phyloP scores from a whole-genome alignment of 2,113 vertebrate genomes.

The Mobula birostris region DNA sequence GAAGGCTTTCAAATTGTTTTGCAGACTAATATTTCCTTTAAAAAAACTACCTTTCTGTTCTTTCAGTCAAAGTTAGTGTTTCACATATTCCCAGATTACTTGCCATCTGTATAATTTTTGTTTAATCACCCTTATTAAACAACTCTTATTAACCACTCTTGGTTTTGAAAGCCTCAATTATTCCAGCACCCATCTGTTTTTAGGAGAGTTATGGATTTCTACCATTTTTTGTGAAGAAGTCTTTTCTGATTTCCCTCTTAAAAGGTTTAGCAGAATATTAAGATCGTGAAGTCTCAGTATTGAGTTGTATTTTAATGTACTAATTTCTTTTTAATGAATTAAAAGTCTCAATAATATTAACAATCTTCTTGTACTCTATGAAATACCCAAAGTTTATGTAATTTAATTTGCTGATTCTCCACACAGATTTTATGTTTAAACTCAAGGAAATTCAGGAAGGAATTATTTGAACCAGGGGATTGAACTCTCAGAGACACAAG shows the following conservation, averaged over 20 bases:
- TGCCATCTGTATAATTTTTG: too few relatives aligned
- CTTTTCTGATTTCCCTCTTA: background rate
- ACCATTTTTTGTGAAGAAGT: background rate
- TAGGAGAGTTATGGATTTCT: background rate
- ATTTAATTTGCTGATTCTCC: background rate
- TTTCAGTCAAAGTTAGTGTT: too few relatives aligned
- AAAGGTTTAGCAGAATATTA: background rate
- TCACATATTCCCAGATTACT: too few relatives aligned
- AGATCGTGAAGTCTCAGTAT: background rate
- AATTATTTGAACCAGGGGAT: background rate
- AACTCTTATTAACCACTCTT: background rate
- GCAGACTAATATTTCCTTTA: too few relatives aligned
- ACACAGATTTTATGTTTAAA: background rate
- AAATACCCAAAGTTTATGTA: background rate
- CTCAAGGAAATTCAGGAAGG: background rate
- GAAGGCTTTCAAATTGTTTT: too few relatives aligned
- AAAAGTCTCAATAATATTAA: background rate
- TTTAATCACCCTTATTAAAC: background rate
- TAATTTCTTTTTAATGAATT: background rate
- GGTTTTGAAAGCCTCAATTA: background rate
- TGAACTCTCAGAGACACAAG: too few relatives aligned
- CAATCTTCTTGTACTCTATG: background rate
- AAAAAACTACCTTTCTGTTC: too few relatives aligned
- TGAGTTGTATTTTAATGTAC: background rate
- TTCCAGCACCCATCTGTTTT: background rate